Evolutionary conservation across 2,888 invertebrate genomes (phyloP).

Genomic region (Anthophora plumipes): DNA sequence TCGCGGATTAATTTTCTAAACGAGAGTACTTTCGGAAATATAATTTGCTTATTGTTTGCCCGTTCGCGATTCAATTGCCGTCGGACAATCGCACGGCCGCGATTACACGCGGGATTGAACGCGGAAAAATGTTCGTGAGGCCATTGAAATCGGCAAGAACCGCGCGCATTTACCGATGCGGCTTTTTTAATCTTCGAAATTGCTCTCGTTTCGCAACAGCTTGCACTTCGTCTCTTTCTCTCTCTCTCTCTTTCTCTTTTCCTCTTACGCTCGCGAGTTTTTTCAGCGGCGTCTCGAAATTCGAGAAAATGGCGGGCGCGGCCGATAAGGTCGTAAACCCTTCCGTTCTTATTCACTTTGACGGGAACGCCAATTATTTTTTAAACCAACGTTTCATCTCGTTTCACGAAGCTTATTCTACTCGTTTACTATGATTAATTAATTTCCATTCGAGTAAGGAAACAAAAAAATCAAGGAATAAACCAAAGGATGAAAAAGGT

Average conservation of each 20-base stretch:
- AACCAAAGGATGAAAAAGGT: too few species aligned
- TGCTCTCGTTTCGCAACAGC: constrained; percentile 23
- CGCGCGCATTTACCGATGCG: background rate
- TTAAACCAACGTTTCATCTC: too few species aligned
- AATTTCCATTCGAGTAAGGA: too few species aligned
- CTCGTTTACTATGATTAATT: too few species aligned
- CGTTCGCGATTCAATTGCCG: constrained; percentile 31
- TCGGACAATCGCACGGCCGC: constrained; percentile 6
- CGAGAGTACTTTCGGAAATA: constrained; percentile 40
- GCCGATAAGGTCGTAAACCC: constrained; percentile 4
- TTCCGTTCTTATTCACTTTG: constrained; percentile 55
- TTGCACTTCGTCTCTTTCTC: too few species aligned
- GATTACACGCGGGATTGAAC: constrained; percentile 13
- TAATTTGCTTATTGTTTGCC: constrained; percentile 35
- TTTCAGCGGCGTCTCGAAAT: constrained; percentile 16
- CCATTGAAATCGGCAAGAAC: constrained; percentile 26
- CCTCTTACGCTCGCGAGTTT: too few species aligned
- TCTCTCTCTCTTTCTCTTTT: too few species aligned
- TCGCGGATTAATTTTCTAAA: constrained; percentile 40
- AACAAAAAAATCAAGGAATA: too few species aligned
- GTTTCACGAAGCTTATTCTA: too few species aligned
- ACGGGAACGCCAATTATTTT: background rate
- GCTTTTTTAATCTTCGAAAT: constrained; percentile 45
- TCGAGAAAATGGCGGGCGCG: constrained; percentile 18
- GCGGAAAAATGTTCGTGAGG: background rate